A percentile compares a stretch with the other conserved stretches of the same genome.
These are phyloP conservation scores for Hirtodrosophila confusa DNA, from an alignment of 2,888 invertebrate genomes.

Conservation along the genomic window DNA sequence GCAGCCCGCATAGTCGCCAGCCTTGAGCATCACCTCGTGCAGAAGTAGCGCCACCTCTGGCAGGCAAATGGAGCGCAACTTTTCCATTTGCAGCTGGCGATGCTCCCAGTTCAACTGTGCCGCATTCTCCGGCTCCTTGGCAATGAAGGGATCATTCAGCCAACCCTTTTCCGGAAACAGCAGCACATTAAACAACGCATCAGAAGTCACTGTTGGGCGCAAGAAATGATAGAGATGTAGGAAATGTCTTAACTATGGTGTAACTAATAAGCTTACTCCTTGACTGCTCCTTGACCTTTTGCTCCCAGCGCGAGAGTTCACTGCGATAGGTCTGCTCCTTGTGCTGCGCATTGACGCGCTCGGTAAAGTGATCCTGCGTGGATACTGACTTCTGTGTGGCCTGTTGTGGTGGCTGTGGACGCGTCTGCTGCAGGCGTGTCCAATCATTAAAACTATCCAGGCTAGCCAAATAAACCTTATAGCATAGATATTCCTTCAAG, in stretches of 20 bases:
- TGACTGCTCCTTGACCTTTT: constrained; percentile 89
- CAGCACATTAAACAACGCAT: constrained; percentile 92
- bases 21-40: constrained; percentile 91
- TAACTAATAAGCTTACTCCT: constrained; percentile 84
- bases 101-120: constrained; percentile 86
- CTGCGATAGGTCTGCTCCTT: constrained; percentile 90
- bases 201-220: constrained; percentile 88
- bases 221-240: neutral
- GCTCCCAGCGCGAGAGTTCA: constrained; percentile 91
- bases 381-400: constrained; percentile 83
- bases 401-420: constrained; percentile 89
- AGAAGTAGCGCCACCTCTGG: constrained; percentile 93
- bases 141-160: constrained; percentile 89
- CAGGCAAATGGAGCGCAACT: constrained; percentile 91
- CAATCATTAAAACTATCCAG: constrained; percentile 95
- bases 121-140: constrained; percentile 85
- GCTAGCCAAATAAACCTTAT: constrained; percentile 94
- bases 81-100: constrained; percentile 87
- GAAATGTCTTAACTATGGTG: too few species aligned
- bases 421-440: constrained; percentile 92
- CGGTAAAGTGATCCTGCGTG: constrained; percentile 89
- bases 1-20: constrained; percentile 90
- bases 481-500: constrained; percentile 93
- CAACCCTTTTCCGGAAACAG: constrained; percentile 96
- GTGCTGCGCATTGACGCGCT: constrained; percentile 95